Evolutionary conservation across 2,113 vertebrate species (phyloP), one percentile per base, ranked within the genome.

Genomic region (Alethe diademata): DNA sequence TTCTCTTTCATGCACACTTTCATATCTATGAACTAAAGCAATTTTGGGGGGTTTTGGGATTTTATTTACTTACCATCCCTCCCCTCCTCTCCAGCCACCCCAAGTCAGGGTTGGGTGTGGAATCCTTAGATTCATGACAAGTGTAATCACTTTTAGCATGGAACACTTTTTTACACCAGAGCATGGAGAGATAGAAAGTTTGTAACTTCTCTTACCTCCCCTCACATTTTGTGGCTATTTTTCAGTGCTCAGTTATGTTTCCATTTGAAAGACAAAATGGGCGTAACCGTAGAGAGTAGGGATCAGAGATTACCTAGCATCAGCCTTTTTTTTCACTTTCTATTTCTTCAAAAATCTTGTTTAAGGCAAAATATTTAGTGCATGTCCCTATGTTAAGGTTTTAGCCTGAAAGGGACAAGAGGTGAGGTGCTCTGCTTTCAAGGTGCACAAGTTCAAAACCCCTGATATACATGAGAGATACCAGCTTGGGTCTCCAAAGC

Each of bases 71-170:
- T 1, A 3, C 3, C 9, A 43, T 17, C 0, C 3, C 5, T 6
- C 6, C 1, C 6, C 8, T 13, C 4, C 25, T 8, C 13, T 8
- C 10, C 3, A 36, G 5, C 19, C 2, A 24, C 17, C 4, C 6
- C 14, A 66, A 50, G 8, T 58, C 14, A 53, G 9, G 19, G 2
- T 3, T 90, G 18, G 5, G 3, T n/a, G 31, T 35, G 15, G 9
- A 38, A 58, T 35, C 11, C 14, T 78, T 47, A 64, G 51, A 79
- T 5, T n/a, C 5, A 23, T 36, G 28, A 36, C 10, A 61, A 43
- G 4, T 29, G 3, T 38, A 45, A 70, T 50, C 8, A 51, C 10
- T 67, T 84, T 62, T n/a, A 54, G 40, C 17, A 64, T 13, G 5
- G 4, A 48, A 51, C 12, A 17, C 9, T 67, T 54, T 51, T 86